Conservation (phyloP, 2,113 vertebrate genomes). For the Argyrosomus japonicus region DNA sequence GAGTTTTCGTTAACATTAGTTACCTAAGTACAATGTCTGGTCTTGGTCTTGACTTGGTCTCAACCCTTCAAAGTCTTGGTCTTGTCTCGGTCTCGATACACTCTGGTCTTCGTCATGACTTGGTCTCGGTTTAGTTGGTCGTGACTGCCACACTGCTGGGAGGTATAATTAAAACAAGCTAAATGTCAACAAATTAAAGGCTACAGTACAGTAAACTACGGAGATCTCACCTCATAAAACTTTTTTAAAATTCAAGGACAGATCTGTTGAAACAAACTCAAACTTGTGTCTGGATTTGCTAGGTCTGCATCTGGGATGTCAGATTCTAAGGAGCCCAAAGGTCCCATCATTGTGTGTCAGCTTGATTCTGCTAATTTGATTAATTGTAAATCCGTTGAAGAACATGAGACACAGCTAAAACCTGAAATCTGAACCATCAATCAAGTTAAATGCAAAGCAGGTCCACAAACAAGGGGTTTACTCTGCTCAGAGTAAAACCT, state of each 20-base stretch:
- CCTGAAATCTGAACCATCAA: background rate
- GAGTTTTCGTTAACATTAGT: too few species aligned
- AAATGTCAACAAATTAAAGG: background rate
- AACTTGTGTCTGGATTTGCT: background rate
- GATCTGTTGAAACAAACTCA: background rate
- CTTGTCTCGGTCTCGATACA: too few species aligned
- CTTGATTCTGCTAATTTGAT: background rate
- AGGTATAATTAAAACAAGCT: background rate
- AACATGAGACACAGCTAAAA: background rate
- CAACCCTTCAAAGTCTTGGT: too few species aligned
- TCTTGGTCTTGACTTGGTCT: too few species aligned
- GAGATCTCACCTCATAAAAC: background rate
- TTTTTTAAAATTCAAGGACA: background rate
- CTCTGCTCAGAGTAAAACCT: background rate
- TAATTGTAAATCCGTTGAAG: background rate
- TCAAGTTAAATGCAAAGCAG: background rate
- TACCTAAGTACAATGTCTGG: too few species aligned
- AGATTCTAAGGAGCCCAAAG: background rate
- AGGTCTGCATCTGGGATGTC: background rate
- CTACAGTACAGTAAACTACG: background rate
- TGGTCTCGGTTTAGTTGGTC: too few species aligned
- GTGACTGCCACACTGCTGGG: background rate
- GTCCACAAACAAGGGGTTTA: background rate
- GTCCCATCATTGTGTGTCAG: background rate
- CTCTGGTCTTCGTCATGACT: too few species aligned